Conservation (phyloP, 2,797 vertebrate genomes). For the Notoglanidium macrostoma region DNA sequence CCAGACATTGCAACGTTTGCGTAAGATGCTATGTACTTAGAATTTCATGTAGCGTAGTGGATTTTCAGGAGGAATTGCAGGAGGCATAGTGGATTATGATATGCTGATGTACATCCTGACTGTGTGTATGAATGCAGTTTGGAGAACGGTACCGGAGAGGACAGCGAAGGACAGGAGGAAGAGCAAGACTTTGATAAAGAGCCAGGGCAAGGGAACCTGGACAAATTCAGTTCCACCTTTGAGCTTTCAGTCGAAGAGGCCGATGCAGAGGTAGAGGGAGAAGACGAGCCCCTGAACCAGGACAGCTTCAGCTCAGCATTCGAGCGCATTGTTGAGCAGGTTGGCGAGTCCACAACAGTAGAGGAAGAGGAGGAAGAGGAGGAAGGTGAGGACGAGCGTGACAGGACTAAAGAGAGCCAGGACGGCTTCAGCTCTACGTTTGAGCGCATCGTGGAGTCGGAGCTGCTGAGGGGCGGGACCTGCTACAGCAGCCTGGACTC, state of each 20-base stretch:
- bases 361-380: conserved; percentile 74
- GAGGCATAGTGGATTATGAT: not conserved
- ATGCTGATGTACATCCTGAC: conserved; percentile 23
- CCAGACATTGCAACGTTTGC: conserved; percentile 27
- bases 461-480: conserved; percentile 87
- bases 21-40: not conserved
- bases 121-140: conserved; percentile 62
- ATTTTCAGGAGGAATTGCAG: conserved; percentile 2
- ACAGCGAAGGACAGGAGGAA: conserved; percentile 65
- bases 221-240: conserved; percentile 80
- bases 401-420: conserved; percentile 81
- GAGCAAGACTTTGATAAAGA: conserved; percentile 60
- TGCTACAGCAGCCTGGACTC: conserved; percentile 97
- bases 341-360: conserved; percentile 62
- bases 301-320: conserved; percentile 93
- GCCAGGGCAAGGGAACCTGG: conserved; percentile 63
- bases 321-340: conserved; percentile 92
- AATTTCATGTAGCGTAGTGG: not conserved
- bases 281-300: conserved; percentile 73
- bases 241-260: conserved; percentile 78
- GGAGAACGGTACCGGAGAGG: conserved; percentile 67
- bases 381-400: conserved; percentile 70
- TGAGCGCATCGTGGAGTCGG: conserved; percentile 94
- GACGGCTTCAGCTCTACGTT: conserved; percentile 96
- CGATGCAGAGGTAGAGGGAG: conserved; percentile 73